Conservation (phyloP, 2,797 vertebrate genomes). For the Pipistrellus kuhlii region DNA sequence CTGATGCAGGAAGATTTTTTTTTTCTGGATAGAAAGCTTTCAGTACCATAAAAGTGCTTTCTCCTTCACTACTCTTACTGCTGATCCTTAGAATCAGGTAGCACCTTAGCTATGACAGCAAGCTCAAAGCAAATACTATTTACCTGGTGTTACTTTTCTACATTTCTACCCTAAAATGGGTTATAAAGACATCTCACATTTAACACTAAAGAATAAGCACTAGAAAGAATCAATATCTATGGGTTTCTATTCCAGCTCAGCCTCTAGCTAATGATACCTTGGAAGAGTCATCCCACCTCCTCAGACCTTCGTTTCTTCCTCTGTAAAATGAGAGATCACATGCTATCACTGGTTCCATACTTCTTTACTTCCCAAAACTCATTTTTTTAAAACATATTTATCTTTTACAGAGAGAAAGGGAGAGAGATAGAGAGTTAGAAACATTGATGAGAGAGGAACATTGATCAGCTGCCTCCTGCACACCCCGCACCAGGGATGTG, state of each 20-base stretch:
- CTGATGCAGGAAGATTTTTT: background rate
- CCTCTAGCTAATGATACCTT: background rate
- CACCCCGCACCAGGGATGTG: too few species aligned
- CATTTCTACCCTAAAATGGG: background rate
- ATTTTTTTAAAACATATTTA: background rate
- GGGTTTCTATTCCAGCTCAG: background rate
- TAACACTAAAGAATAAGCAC: constrained; percentile 17
- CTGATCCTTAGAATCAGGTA: background rate
- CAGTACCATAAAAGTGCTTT: background rate
- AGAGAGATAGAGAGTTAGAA: too few species aligned
- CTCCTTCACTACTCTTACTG: background rate
- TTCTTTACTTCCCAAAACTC: background rate
- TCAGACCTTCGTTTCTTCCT: background rate
- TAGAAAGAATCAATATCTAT: background rate
- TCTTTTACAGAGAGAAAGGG: too few species aligned
- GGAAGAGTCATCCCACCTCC: background rate
- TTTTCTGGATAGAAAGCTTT: background rate
- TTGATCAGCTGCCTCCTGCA: too few species aligned
- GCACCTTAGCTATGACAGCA: background rate
- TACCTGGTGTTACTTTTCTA: background rate
- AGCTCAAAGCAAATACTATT: background rate
- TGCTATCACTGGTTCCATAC: too few species aligned
- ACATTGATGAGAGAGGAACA: too few species aligned
- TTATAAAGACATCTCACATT: background rate
- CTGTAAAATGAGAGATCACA: background rate